Evolutionary conservation across 2,797 vertebrate genomes (phyloP).

Genomic region (Acrocephalus scirpaceus): DNA sequence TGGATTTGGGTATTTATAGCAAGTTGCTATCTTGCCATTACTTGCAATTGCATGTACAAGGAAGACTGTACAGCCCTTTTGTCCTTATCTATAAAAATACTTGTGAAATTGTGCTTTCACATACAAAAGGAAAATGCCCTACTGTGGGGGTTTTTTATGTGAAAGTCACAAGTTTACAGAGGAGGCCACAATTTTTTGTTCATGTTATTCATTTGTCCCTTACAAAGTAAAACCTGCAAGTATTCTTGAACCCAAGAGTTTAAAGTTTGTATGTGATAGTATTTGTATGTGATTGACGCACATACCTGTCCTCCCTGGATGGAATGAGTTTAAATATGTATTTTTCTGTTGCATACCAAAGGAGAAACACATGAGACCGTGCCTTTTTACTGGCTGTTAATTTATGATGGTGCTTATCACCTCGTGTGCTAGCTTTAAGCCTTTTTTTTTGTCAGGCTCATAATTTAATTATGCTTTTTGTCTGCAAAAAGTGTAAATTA

Average conservation of each 20-base stretch:
- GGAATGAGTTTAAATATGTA: not conserved
- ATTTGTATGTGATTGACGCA: not conserved
- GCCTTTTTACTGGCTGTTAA: not conserved
- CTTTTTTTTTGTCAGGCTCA: not conserved
- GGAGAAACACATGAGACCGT: not conserved
- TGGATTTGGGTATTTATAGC: not conserved
- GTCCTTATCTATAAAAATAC: not conserved
- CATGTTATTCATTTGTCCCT: not conserved
- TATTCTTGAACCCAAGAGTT: not conserved
- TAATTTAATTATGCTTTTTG: not conserved
- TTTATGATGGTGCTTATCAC: not conserved
- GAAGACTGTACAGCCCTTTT: not conserved
- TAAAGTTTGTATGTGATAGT: not conserved
- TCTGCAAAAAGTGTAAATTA: not conserved
- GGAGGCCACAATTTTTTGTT: not conserved
- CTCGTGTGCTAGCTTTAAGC: not conserved
- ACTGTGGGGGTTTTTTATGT: fast-evolving
- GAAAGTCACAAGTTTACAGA: not conserved
- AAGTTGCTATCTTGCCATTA: not conserved
- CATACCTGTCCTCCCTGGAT: not conserved
- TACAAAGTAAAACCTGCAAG: not conserved
- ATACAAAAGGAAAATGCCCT: not conserved
- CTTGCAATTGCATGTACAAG: not conserved
- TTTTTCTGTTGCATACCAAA: not conserved
- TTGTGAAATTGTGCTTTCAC: not conserved